Base-by-base conservation (phyloP, 2,797 vertebrate species). In the Scarus forsteni region DNA sequence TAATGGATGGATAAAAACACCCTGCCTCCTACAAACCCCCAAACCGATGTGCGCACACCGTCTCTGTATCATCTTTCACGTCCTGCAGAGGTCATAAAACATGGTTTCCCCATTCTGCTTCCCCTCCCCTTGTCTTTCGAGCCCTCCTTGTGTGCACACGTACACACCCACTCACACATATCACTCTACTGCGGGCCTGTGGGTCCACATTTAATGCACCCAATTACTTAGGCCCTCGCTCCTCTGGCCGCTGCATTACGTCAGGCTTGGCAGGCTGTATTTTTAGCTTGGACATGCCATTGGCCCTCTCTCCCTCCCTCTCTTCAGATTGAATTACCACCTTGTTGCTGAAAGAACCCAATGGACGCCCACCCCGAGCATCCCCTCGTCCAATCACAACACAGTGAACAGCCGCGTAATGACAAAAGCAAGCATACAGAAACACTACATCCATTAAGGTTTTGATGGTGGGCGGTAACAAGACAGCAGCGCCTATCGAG, bases 241-340 rank as follows among this genome's bases (percentile, higher is more conserved):
- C 74, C 66, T 83, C 86, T 87, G 64, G 81, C 86, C 89, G 85
- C 83, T 86, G 89, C 90, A 93, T 95, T 94, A 94, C 94, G 89
- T 95, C 95, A 95, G 84, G 48, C 77, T 87, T 91, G 90, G 84
- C 91, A 87, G 85, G 76, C 89, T 84, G 75, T 94, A 95, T 95
- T 93, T 95, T 93, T 95, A 94, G 90, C 86, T 57, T 75, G 77
- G 76, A 86, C 79, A 91, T 77, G 88, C 90, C 78, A 88, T 89
- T 90, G 91, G 91, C 89, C 79, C 75, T 53, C 75, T 46, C 70
- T 73, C 57, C 77, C 73, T 77, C 67, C 71, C 64, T 54, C 79
- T 70, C 75, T 63, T 66, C 66, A 84, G 91, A 94, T 95, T 92
- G 79, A 92, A 92, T 95, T 95, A 94, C 94, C 84, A 84, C 74